phyloP scores from a whole-genome alignment of 1,140 invertebrate species.

The Apolygus lucorum region DNA sequence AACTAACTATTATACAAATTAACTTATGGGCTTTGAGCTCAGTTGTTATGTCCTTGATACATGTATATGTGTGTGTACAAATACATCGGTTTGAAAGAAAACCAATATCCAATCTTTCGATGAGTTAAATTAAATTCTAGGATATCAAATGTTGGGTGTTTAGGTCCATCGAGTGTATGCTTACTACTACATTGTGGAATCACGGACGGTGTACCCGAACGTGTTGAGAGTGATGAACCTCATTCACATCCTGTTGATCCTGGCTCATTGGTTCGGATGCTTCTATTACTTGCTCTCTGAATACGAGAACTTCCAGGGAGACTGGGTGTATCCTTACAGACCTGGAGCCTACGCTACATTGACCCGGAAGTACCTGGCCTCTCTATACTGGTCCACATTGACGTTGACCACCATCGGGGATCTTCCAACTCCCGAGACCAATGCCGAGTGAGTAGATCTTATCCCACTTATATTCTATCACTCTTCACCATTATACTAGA shows the following conservation, averaged over 20 bases:
- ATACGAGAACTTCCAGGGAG: slow-evolving; percentile 66
- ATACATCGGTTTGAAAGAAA: no score
- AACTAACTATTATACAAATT: no score
- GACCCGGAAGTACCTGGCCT: slow-evolving; percentile 85
- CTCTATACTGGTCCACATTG: slow-evolving; percentile 91
- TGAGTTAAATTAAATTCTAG: no score
- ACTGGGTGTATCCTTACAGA: slow-evolving; percentile 86
- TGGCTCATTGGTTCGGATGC: slow-evolving; percentile 95
- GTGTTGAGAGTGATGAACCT: slow-evolving; percentile 92
- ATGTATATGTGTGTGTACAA: no score
- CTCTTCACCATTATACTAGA: slow-evolving; percentile 7
- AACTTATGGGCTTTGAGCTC: no score
- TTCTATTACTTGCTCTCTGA: slow-evolving; percentile 93
- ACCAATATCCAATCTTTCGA: no score
- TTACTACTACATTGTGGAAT: slow-evolving; percentile 94
- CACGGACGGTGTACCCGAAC: slow-evolving; percentile 88
- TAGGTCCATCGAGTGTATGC: slow-evolving; percentile 82
- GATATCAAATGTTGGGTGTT: no score
- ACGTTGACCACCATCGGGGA: slow-evolving; percentile 95
- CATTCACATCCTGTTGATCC: slow-evolving; percentile 86
- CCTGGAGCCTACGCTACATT: slow-evolving; percentile 75
- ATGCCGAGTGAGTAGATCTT: slow-evolving; percentile 88
- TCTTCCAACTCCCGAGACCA: slow-evolving; percentile 86
- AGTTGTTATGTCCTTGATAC: no score
- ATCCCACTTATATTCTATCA: slow-evolving; percentile 3